These are phyloP conservation scores for Drosophila ustulata DNA, from an alignment of 2,888 invertebrate genomes.

Conservation along the genomic window DNA sequence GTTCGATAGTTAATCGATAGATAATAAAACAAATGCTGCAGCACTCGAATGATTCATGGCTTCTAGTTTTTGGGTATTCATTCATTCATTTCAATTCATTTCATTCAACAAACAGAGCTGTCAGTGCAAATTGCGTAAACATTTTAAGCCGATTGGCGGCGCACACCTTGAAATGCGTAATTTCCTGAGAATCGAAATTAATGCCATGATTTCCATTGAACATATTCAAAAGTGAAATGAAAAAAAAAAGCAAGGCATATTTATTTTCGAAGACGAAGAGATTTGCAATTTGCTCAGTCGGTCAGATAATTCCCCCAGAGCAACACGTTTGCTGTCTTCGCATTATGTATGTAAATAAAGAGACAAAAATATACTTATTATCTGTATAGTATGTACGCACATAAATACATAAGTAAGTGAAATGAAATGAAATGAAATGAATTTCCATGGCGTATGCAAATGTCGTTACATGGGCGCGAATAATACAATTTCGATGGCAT, in stretches of 20 bases:
- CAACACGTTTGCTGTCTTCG: background rate
- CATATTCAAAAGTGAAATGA: background rate
- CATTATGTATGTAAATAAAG: constrained; percentile 6
- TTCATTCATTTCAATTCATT: background rate
- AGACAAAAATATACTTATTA: constrained; percentile 6
- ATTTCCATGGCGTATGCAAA: constrained; percentile 62
- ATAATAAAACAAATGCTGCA: constrained; percentile 35
- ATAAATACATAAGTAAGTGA: constrained; percentile 17
- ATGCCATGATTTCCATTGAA: constrained; percentile 59
- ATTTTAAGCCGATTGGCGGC: constrained; percentile 55
- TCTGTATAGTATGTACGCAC: background rate
- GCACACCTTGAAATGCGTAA: constrained; percentile 53
- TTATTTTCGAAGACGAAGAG: background rate
- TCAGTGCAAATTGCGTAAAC: constrained; percentile 6
- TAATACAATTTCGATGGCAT: constrained; percentile 78
- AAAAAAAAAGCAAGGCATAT: background rate
- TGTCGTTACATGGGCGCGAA: constrained; percentile 69
- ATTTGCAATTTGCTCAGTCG: constrained; percentile 7
- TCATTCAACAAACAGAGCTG: background rate
- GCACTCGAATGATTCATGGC: constrained; percentile 1
- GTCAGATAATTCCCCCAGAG: constrained; percentile 5
- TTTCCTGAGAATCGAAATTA: constrained; percentile 66
- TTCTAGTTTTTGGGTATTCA: background rate
- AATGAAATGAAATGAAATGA: constrained; percentile 39
- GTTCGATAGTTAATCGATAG: constrained; percentile 58